Evolutionary conservation across 2,888 invertebrate species (phyloP), one percentile per base, ranked within the genome.

Genomic region (Drosophila pegasa): DNA sequence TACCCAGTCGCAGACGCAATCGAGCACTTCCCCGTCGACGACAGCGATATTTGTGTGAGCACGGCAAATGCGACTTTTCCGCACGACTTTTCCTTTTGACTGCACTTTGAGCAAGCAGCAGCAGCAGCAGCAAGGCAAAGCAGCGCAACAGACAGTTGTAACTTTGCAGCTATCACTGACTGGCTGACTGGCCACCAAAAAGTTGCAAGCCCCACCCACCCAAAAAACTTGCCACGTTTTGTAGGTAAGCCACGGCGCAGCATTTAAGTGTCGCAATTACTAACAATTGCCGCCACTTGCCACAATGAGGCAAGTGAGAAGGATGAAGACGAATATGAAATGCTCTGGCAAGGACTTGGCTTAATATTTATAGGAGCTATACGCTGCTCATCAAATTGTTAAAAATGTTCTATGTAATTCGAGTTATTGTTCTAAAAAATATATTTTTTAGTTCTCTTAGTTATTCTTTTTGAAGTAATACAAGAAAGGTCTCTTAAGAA

Each of bases 201-300:
- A 37, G 29, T 25, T 33, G 59, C 40, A 45, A 45, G 16, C 0
- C 8, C 35, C n/a, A n/a, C n/a, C n/a, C n/a, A n/a, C n/a, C n/a
- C n/a, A 20, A 52, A 57, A 54, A 57, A 55, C 40, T 45, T 55
- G 37, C 8, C 37, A 37, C 48, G 22, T 54, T 40, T 47, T 55
- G 51, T 27, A 74, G 66, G 61, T 75, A 50, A 22, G 22, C 45
- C 45, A 54, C 50, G 45, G 50, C 47, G 50, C 38, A 35, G 40
- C 47, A 60, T 57, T 75, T 78, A 75, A 83, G 75, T 75, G 83
- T 66, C 59, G 78, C 83, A 86, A 82, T 82, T 82, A 80, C 68
- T 40, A 66, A 72, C 80, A 82, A 72, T 71, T 70, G 78, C 59
- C 59, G 50, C 78, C 70, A 54, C 47, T 74, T 47, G 50, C 33